phyloP scores from a whole-genome alignment of 2,888 invertebrate genomes.

The Noctuana brunneofusca region DNA sequence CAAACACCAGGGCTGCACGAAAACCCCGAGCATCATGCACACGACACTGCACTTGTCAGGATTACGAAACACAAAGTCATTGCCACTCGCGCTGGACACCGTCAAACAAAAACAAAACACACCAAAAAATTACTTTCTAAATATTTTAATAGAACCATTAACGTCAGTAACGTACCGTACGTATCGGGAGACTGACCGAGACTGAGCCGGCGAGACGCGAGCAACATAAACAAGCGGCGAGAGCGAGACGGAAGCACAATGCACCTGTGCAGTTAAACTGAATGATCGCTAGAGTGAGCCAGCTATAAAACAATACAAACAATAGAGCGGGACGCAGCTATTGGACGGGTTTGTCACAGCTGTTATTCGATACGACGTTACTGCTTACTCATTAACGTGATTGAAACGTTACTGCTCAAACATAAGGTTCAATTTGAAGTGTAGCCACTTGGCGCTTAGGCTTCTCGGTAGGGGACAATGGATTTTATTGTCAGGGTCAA shows the following conservation, averaged over 20 bases:
- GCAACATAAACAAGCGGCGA: conserved; percentile 60
- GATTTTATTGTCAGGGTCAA: conserved; percentile 77
- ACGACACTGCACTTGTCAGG: conserved; percentile 38
- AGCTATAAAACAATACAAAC: conserved; percentile 69
- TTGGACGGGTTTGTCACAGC: conserved; percentile 45
- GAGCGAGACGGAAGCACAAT: conserved; percentile 62
- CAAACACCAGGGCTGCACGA: conserved; percentile 34
- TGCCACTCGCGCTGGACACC: conserved; percentile 37
- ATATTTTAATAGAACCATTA: conserved; percentile 28
- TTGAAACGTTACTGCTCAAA: not conserved
- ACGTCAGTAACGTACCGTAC: conserved; percentile 50
- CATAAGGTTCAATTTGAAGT: conserved; percentile 44
- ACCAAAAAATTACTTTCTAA: conserved; percentile 55
- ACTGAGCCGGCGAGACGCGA: conserved; percentile 46
- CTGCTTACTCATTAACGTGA: not conserved
- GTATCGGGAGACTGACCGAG: conserved; percentile 58
- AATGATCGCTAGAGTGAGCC: conserved; percentile 66
- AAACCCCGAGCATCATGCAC: conserved; percentile 42
- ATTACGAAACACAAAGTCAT: conserved; percentile 33
- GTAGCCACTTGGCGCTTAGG: conserved; percentile 36
- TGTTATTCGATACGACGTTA: conserved; percentile 46
- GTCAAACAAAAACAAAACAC: conserved; percentile 48
- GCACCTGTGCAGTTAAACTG: conserved; percentile 79
- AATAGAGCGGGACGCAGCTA: conserved; percentile 59
- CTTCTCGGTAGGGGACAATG: conserved; percentile 42